These are phyloP conservation scores for Mus pahari DNA, from an alignment of 2,113 vertebrate species.

Conservation along the genomic window DNA sequence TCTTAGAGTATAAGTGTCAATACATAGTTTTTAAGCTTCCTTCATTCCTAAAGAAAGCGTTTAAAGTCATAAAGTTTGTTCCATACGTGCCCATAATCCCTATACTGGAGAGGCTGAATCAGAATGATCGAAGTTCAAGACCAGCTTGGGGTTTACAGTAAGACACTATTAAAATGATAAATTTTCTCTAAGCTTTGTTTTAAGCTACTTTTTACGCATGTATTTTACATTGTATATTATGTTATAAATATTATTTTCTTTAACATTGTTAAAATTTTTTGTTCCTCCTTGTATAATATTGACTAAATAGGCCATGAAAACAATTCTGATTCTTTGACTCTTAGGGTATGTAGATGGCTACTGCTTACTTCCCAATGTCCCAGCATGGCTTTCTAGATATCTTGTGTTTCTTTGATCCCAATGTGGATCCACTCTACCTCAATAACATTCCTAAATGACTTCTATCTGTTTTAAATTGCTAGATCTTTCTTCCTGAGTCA, in stretches of 20 bases:
- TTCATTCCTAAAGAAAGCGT: background rate
- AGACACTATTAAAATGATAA: background rate
- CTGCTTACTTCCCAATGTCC: background rate
- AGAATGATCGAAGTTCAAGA: background rate
- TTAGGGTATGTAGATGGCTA: background rate
- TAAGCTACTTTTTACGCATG: background rate
- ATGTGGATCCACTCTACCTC: background rate
- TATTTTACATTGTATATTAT: too few species aligned
- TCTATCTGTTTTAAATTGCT: background rate
- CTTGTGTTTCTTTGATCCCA: background rate
- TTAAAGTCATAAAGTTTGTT: background rate
- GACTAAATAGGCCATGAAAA: background rate
- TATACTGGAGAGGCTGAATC: background rate
- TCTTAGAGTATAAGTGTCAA: background rate
- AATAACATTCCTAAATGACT: background rate
- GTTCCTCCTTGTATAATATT: background rate
- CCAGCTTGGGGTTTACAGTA: background rate
- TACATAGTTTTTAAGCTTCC: background rate
- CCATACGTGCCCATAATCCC: background rate
- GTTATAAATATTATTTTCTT: background rate
- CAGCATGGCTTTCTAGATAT: background rate
- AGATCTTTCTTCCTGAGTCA: background rate
- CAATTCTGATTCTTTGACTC: background rate
- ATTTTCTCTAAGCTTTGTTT: background rate
- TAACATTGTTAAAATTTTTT: background rate